These are phyloP conservation scores for Esperia sulphurella DNA, from an alignment of 2,888 invertebrate genomes.

Conservation along the genomic window DNA sequence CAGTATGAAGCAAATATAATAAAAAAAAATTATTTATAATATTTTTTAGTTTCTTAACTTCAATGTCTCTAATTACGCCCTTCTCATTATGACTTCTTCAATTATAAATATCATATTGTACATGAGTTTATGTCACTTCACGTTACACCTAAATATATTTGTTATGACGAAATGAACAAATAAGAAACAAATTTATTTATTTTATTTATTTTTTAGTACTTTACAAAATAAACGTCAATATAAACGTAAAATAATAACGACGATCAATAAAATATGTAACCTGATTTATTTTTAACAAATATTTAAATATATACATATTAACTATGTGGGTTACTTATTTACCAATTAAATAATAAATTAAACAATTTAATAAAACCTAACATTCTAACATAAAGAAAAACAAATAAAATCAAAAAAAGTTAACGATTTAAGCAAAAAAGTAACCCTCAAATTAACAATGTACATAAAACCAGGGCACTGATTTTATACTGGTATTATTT, in stretches of 20 bases:
- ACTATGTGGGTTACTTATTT: neutral
- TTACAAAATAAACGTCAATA: neutral
- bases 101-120: no score
- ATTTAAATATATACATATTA: neutral
- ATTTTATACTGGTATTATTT: neutral
- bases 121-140: no score
- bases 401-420: neutral
- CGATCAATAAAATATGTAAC: neutral
- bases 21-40: no score
- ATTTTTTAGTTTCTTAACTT: no score
- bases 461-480: neutral
- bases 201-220: neutral
- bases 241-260: slow-evolving; percentile 4
- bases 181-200: neutral
- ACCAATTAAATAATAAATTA: slow-evolving; percentile 1
- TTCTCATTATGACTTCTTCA: no score
- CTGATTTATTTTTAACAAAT: no score
- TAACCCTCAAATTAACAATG: neutral
- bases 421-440: neutral
- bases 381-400: slow-evolving; percentile 8
- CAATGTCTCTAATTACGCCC: no score
- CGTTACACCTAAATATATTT: no score
- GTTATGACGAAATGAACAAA: neutral
- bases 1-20: no score
- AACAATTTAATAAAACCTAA: slow-evolving; percentile 12